Evolutionary conservation across 2,113 vertebrate species (phyloP).

Genomic region (Aleadryas rufinucha): DNA sequence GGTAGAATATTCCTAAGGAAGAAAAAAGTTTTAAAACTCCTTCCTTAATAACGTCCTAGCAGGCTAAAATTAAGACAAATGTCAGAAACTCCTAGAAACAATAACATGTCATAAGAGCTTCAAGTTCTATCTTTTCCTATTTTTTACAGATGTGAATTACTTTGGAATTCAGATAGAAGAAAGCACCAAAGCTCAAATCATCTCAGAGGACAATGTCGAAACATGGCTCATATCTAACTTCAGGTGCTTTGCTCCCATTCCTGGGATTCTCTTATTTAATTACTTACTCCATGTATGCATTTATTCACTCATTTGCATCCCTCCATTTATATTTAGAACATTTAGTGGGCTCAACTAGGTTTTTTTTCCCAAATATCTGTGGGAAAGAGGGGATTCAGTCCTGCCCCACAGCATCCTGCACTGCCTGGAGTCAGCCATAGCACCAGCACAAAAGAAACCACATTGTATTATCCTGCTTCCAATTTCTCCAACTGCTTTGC

Average conservation of each 20-base stretch:
- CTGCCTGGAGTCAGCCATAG: neutral
- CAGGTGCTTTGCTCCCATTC: constrained; percentile 39
- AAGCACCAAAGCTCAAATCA: neutral
- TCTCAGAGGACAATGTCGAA: constrained; percentile 30
- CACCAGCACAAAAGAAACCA: neutral
- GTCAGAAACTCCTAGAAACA: neutral
- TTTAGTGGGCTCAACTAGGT: neutral
- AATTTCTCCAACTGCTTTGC: constrained; percentile 5
- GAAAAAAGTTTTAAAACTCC: neutral
- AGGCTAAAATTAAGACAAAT: neutral
- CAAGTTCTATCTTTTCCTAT: neutral
- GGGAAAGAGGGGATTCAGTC: neutral
- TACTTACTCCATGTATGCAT: constrained; percentile 19
- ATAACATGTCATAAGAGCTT: neutral
- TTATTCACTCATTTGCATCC: constrained; percentile 49
- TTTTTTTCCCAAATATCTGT: neutral
- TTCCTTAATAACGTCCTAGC: neutral
- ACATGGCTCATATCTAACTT: neutral
- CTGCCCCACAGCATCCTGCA: neutral
- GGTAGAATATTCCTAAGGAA: neutral
- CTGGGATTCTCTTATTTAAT: constrained; percentile 36
- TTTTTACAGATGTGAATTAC: neutral
- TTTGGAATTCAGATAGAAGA: constrained; percentile 38
- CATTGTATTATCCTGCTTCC: neutral
- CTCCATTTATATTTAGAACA: neutral